These are phyloP conservation scores for Drosophila orena DNA, from an alignment of 1,140 invertebrate genomes.

Conservation along the genomic window DNA sequence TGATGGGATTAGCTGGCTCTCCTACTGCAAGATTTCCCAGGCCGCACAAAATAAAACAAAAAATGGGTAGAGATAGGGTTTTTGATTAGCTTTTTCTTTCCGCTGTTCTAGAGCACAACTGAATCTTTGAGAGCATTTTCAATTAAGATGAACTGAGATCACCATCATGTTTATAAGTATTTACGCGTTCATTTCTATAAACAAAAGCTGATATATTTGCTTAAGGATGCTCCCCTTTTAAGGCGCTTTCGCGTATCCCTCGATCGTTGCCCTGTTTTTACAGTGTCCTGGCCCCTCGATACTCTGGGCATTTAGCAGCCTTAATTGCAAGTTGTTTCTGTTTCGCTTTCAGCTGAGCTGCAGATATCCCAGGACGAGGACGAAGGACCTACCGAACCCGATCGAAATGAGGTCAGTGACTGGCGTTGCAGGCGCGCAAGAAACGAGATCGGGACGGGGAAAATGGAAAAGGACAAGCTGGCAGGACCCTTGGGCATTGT, in stretches of 20 bases:
- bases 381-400: conserved; percentile 27
- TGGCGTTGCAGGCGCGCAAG: conserved; percentile 39
- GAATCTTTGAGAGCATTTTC: background rate
- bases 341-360: conserved; percentile 21
- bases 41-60: background rate
- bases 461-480: conserved; percentile 13
- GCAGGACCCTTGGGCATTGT: conserved; percentile 52
- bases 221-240: background rate
- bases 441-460: conserved; percentile 19
- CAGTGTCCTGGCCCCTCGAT: background rate
- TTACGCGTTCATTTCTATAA: background rate
- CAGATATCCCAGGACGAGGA: background rate
- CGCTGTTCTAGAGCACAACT: too few species aligned
- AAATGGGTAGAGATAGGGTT: too few species aligned
- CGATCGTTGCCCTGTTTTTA: conserved; percentile 1
- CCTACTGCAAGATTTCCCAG: background rate
- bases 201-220: background rate
- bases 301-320: conserved; percentile 11
- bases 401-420: conserved; percentile 79
- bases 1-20: conserved; percentile 14
- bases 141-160: too few species aligned
- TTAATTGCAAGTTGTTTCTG: conserved; percentile 33
- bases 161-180: background rate
- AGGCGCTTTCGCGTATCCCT: background rate
- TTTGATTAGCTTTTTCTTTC: too few species aligned